Percentiles rank a stretch among this genome's conserved stretches.
Conservation (phyloP, 35 echinoderm and acorn worm species). For the Hemicentrotus pulcherrimus region DNA sequence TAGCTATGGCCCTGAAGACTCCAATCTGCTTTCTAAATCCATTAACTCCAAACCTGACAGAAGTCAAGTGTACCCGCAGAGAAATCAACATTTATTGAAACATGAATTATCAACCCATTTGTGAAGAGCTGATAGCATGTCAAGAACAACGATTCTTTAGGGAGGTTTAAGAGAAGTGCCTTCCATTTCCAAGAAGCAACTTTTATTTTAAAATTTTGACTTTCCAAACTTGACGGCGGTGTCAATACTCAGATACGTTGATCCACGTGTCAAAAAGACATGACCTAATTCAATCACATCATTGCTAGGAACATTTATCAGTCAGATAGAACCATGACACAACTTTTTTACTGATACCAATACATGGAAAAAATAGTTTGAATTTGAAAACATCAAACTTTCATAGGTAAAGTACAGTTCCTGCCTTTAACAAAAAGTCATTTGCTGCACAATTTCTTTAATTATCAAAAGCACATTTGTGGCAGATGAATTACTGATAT, state of each 20-base stretch:
- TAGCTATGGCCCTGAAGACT: background rate
- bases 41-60: constrained; percentile 17
- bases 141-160: background rate
- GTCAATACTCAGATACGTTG: too few relatives aligned
- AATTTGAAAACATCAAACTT: background rate
- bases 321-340: background rate
- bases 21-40: background rate
- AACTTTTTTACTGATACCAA: background rate
- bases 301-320: background rate
- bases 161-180: background rate
- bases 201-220: background rate
- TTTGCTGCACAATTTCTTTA: too few relatives aligned
- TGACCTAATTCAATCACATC: background rate
- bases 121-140: background rate
- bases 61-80: background rate
- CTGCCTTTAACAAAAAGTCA: too few relatives aligned
- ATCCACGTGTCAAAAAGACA: background rate
- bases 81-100: constrained; percentile 5
- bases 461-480: too few relatives aligned
- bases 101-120: background rate
- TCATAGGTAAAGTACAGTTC: too few relatives aligned
- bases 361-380: background rate
- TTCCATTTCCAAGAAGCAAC: background rate
- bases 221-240: background rate
- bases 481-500: too few relatives aligned